Percentiles rank a stretch among this genome's conserved stretches.
Evolutionary conservation across 2,113 vertebrate species (phyloP).

Genomic region (Origma solitaria): DNA sequence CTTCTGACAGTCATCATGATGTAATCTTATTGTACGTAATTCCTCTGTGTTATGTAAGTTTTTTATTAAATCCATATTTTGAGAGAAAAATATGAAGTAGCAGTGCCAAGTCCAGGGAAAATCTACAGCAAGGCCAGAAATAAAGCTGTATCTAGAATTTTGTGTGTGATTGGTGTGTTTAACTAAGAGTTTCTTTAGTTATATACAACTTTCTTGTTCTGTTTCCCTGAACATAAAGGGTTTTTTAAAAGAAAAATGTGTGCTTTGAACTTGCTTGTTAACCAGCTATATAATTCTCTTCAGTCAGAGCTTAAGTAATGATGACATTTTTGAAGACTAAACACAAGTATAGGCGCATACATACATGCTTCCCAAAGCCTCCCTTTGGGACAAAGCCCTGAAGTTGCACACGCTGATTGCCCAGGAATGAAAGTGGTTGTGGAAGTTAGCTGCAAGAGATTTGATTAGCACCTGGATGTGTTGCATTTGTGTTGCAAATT

Average conservation of each 20-base stretch:
- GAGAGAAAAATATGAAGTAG: neutral
- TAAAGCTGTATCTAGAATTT: neutral
- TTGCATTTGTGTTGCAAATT: neutral
- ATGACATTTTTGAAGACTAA: neutral
- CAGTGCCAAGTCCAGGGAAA: neutral
- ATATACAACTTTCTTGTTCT: neutral
- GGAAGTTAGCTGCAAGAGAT: neutral
- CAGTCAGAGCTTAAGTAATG: neutral
- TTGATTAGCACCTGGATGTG: neutral
- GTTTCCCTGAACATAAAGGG: neutral
- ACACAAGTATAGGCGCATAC: neutral
- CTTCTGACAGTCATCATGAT: neutral
- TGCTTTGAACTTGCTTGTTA: neutral
- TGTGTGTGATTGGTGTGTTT: neutral
- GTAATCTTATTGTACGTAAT: neutral
- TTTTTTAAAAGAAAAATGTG: neutral
- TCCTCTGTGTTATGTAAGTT: neutral
- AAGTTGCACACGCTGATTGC: neutral
- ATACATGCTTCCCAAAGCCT: neutral
- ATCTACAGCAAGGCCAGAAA: neutral
- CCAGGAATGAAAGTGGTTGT: neutral
- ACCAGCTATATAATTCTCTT: neutral
- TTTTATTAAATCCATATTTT: neutral
- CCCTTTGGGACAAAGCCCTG: neutral
- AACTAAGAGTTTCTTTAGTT: neutral